Evolutionary conservation across 2,888 invertebrate species (phyloP).

Genomic region (Linyphia triangularis): DNA sequence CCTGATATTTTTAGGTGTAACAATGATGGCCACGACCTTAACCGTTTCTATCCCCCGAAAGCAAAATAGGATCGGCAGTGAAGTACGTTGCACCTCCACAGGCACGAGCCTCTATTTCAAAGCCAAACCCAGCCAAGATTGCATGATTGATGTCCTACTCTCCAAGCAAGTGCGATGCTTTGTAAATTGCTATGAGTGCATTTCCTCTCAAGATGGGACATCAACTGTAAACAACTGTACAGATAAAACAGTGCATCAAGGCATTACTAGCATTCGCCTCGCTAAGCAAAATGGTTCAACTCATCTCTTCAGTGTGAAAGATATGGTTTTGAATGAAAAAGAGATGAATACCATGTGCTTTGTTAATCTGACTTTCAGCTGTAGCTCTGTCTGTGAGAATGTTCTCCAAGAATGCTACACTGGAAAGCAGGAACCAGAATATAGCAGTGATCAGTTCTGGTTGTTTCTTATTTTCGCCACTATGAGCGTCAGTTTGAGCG

Average conservation of each 20-base stretch:
- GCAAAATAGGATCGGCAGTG: constrained; percentile 58
- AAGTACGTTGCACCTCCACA: constrained; percentile 41
- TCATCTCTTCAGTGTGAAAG: constrained; percentile 35
- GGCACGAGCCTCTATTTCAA: constrained; percentile 60
- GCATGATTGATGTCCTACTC: constrained; percentile 24
- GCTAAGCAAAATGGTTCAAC: constrained; percentile 43
- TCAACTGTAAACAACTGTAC: neutral
- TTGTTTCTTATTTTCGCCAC: constrained; percentile 87
- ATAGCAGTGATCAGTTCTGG: constrained; percentile 84
- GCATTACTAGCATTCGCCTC: constrained; percentile 14
- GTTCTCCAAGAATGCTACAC: constrained; percentile 62
- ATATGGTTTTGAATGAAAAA: constrained; percentile 27
- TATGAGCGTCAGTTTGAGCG: constrained; percentile 90
- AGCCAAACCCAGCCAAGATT: constrained; percentile 55
- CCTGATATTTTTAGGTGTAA: constrained; percentile 54
- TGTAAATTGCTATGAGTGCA: constrained; percentile 60
- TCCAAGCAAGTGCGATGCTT: constrained; percentile 55
- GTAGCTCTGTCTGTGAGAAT: constrained; percentile 59
- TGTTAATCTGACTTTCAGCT: constrained; percentile 49
- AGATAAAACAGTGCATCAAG: constrained; percentile 37
- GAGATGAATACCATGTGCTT: constrained; percentile 66
- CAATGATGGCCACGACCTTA: constrained; percentile 57
- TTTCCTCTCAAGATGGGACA: neutral
- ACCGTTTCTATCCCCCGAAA: constrained; percentile 61
- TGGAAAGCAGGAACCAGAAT: constrained; percentile 63